These are phyloP conservation scores for Syrista parreyssii DNA, from an alignment of 2,888 invertebrate genomes.

Conservation along the genomic window DNA sequence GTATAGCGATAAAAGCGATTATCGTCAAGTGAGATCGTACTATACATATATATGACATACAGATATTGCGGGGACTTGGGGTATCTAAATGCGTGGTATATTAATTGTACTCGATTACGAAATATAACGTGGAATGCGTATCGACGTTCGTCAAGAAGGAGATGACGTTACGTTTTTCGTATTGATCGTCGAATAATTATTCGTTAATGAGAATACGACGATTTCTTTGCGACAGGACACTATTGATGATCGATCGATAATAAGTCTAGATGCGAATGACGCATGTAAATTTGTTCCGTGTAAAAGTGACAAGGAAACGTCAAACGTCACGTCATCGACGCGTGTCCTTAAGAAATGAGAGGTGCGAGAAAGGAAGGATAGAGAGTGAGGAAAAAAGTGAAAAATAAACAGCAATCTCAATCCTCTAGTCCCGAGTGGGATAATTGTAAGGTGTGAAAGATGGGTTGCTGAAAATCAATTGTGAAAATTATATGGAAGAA, in stretches of 20 bases:
- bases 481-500: not conserved
- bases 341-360: not conserved
- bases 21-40: conserved; percentile 19
- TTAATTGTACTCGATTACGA: not conserved
- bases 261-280: not conserved
- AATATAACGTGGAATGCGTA: not conserved
- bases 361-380: not conserved
- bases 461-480: not conserved
- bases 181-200: not conserved
- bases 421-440: too few species aligned
- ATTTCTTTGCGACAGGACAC: not conserved
- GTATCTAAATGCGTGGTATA: not conserved
- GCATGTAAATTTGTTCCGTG: not conserved
- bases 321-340: not conserved
- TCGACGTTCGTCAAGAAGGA: not conserved
- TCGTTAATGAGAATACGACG: not conserved
- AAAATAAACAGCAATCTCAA: not conserved
- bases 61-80: not conserved
- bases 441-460: not conserved
- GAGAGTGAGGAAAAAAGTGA: not conserved
- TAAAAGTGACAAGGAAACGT: not conserved
- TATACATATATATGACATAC: conserved; percentile 29
- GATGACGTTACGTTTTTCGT: not conserved
- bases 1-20: not conserved
- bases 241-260: not conserved